Conservation (phyloP, 2,113 vertebrate genomes). For the Salvelinus fontinalis region DNA sequence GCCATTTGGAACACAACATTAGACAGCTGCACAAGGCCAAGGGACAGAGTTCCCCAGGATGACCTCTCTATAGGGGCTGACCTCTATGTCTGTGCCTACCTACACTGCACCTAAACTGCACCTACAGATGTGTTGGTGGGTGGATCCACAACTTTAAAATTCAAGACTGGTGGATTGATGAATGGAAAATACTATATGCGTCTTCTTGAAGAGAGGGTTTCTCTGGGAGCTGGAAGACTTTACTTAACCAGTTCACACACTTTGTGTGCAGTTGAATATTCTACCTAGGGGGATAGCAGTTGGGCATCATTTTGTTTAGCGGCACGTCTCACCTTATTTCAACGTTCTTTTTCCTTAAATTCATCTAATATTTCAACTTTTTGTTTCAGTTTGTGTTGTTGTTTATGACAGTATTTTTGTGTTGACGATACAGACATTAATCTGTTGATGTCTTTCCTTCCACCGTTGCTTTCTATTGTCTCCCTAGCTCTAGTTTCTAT, state of each 20-base stretch:
- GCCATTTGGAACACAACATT: too few relatives aligned
- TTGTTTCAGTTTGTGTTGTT: neutral
- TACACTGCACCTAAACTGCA: neutral
- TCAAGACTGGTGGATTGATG: neutral
- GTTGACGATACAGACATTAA: slow-evolving; percentile 22
- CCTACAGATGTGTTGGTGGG: neutral
- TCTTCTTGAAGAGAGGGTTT: neutral
- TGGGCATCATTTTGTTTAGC: neutral
- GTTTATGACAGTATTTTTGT: slow-evolving; percentile 1
- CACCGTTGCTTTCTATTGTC: neutral
- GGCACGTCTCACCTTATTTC: neutral
- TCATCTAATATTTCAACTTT: neutral
- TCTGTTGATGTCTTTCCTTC: slow-evolving; percentile 36
- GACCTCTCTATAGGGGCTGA: neutral
- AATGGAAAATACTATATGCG: neutral
- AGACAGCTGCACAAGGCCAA: neutral
- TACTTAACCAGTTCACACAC: slow-evolving; percentile 10
- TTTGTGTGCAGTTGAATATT: slow-evolving; percentile 19
- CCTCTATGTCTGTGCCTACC: neutral
- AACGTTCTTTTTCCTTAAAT: slow-evolving; percentile 2
- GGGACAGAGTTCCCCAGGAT: neutral
- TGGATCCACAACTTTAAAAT: neutral
- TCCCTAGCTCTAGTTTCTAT: neutral
- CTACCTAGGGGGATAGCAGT: neutral
- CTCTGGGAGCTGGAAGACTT: slow-evolving; percentile 8